Evolutionary conservation across 2,888 invertebrate genomes (phyloP).

Genomic region (Drosophila kanekoi): DNA sequence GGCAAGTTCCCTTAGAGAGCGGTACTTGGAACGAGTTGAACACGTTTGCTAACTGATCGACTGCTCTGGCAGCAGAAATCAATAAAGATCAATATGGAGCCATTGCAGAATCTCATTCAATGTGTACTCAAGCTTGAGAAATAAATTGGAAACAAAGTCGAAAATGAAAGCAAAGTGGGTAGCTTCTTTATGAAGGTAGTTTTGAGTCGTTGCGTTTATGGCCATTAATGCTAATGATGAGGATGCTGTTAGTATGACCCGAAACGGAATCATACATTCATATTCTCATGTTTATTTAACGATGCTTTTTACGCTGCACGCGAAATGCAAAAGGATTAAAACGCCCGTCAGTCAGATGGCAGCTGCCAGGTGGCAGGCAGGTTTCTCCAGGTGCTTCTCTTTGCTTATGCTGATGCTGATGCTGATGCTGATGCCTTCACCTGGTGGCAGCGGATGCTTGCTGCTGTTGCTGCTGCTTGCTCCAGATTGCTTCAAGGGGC

Average conservation of each 20-base stretch:
- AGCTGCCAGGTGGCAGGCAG: conserved; percentile 14
- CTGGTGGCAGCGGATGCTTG: not conserved
- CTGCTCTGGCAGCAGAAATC: conserved; percentile 42
- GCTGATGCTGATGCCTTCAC: conserved; percentile 9
- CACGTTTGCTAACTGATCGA: not conserved
- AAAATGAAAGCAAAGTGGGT: not conserved
- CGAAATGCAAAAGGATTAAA: conserved; percentile 76
- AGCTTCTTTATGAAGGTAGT: conserved; percentile 38
- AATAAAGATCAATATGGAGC: conserved; percentile 37
- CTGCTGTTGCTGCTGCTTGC: not conserved
- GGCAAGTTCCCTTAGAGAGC: conserved; percentile 2
- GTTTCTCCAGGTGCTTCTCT: conserved; percentile 15
- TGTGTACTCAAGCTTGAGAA: conserved; percentile 28
- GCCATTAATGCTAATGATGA: conserved; percentile 32
- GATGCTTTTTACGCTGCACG: conserved; percentile 76
- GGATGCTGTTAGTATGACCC: conserved; percentile 9
- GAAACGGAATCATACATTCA: conserved; percentile 70
- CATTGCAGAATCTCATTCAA: conserved; percentile 6
- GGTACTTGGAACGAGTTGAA: not conserved
- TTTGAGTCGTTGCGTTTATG: conserved; percentile 55
- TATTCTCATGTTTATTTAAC: conserved; percentile 80
- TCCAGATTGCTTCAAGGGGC: conserved; percentile 61
- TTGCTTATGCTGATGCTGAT: conserved; percentile 10
- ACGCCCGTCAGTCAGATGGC: conserved; percentile 42
- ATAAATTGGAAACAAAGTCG: conserved; percentile 40